phyloP scores from a whole-genome alignment of 1,140 invertebrate genomes.

The Listronotus oregonensis region DNA sequence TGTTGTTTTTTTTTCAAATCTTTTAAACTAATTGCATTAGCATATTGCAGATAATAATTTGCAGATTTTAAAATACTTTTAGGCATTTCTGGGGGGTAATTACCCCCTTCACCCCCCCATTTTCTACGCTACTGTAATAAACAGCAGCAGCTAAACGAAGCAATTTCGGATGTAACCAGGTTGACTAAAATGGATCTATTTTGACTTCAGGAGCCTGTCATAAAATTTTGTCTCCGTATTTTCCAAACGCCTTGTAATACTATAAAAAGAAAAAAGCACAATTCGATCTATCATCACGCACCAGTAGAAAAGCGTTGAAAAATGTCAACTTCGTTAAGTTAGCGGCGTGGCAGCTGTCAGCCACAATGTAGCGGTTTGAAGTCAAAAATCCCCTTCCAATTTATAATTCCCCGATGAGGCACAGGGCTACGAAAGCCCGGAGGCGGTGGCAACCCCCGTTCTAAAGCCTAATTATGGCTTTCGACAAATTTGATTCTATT shows the following conservation, averaged over 20 bases:
- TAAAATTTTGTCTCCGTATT: too few species aligned
- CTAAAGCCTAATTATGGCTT: slow-evolving; percentile 30
- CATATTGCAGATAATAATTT: too few species aligned
- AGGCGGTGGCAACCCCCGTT: slow-evolving; percentile 28
- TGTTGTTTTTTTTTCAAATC: too few species aligned
- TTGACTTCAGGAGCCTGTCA: too few species aligned
- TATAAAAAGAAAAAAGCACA: not conserved
- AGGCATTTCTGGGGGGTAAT: too few species aligned
- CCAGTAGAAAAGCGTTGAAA: slow-evolving; percentile 10
- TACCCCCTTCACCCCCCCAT: too few species aligned
- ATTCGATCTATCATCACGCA: not conserved
- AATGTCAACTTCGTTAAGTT: slow-evolving; percentile 44
- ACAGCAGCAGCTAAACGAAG: too few species aligned
- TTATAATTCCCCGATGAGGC: slow-evolving; percentile 48
- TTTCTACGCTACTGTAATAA: too few species aligned
- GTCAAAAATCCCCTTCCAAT: slow-evolving; percentile 51
- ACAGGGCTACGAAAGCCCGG: slow-evolving; percentile 18
- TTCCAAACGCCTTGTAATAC: not conserved
- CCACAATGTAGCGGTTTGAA: slow-evolving; percentile 53
- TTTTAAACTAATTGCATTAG: too few species aligned
- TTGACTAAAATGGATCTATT: too few species aligned
- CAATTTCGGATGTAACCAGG: too few species aligned
- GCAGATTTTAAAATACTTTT: too few species aligned
- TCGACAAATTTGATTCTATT: slow-evolving; percentile 40
- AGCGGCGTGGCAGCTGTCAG: slow-evolving; percentile 47